Evolutionary conservation across 1,140 invertebrate genomes (phyloP), one percentile per base, ranked within the genome.

Genomic region (Bathynomus jamesi): DNA sequence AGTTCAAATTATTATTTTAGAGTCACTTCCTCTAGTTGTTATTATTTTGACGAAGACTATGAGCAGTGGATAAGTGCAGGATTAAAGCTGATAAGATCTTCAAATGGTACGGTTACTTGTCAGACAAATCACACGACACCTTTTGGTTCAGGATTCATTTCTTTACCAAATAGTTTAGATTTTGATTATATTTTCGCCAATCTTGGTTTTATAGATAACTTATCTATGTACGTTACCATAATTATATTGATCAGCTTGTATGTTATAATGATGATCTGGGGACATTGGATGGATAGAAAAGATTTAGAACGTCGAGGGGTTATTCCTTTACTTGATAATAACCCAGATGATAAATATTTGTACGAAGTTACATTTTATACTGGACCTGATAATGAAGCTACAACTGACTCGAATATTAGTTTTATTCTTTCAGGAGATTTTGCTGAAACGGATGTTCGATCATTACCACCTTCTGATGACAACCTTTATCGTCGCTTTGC

Each of bases 171-270:
- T 76, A 84, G 84, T 5, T 83, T 86, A 29, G 84, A 86, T 77
- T 86, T 86, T 77, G 80, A 75, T 61, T 86, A 85, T 66, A 84
- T 86, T 0, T 86, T 85, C 80, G 81, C 81, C n/a, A 78, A 82
- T 71, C 80, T 81, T 11, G 83, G 83, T 65, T 85, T 86, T 76
- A 77, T 79, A 11, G 83, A 84, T 76, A 86, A 86, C 77, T 80
- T 84, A 8, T 85, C 85, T 4, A 80, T 86, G 53, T 86, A 86
- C 74, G 78, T 83, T 66, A 84, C 84, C 0, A 79, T 84, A 46
- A 85, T 85, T 25, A 75, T 85, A 3, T 82, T 85, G 4, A 66
- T 78, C 25, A 65, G 80, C 10, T 66, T 85, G 17, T 86, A 84
- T 60, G 61, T 69, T 21, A 62, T 69, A 27, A 53, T 69, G 67